A percentile compares a stretch with the other conserved stretches of the same genome.
Evolutionary conservation across 2,888 invertebrate species (phyloP).

Genomic region (Caenorhabditis sinica): DNA sequence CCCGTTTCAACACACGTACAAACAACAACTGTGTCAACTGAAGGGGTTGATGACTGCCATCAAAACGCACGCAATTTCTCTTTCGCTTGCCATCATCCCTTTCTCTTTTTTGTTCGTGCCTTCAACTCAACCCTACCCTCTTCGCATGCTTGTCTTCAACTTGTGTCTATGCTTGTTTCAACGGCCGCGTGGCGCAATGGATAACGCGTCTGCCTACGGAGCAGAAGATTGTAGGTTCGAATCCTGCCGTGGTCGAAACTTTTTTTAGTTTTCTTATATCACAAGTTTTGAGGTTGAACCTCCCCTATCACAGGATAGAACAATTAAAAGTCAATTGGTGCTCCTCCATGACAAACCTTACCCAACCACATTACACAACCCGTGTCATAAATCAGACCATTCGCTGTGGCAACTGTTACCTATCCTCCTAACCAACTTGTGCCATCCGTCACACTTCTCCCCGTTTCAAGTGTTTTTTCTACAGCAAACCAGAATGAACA

Average conservation of each 20-base stretch:
- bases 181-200: slow-evolving; percentile 79
- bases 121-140: background rate
- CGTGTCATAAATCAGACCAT: slow-evolving; percentile 43
- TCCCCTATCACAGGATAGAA: background rate
- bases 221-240: slow-evolving; percentile 84
- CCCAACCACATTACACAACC: background rate
- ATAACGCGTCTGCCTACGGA: slow-evolving; percentile 84
- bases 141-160: background rate
- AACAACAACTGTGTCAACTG: background rate
- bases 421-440: slow-evolving; percentile 7
- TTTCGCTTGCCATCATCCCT: background rate
- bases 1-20: background rate
- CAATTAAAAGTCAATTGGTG: background rate
- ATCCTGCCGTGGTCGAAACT: slow-evolving; percentile 81
- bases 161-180: background rate
- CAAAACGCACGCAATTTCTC: background rate
- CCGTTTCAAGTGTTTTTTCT: slow-evolving; percentile 59
- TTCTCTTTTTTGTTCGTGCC: background rate
- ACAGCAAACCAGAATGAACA: slow-evolving; percentile 30
- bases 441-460: slow-evolving; percentile 11
- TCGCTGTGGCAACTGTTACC: slow-evolving; percentile 45
- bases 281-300: background rate
- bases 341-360: background rate
- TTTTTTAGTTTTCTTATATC: background rate
- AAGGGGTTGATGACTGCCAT: background rate